Conservation (phyloP, 2,888 invertebrate genomes). For the Pseudolycoriella hygida region DNA sequence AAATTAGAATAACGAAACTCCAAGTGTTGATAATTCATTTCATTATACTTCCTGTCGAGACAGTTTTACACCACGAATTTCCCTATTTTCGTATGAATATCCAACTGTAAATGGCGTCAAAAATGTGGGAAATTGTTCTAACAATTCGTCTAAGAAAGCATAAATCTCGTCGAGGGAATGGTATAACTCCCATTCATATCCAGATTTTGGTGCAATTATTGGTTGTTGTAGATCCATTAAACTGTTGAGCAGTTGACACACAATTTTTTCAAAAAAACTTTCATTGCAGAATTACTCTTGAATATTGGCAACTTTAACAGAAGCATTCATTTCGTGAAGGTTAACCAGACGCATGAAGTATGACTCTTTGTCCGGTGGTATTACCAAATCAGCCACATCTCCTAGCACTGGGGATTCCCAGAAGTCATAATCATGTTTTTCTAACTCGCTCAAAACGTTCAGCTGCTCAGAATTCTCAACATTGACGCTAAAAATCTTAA, state of each 20-base stretch:
- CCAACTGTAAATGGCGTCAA: conserved; percentile 30
- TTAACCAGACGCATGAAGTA: conserved; percentile 18
- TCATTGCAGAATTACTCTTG: conserved; percentile 17
- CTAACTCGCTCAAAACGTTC: conserved; percentile 16
- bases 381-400: conserved; percentile 32
- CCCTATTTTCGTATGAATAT: conserved; percentile 29
- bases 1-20: too few species aligned
- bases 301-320: conserved; percentile 21
- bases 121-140: conserved; percentile 24
- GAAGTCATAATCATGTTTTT: conserved; percentile 11
- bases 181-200: conserved; percentile 16
- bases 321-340: conserved; percentile 13
- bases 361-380: conserved; percentile 19
- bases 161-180: conserved; percentile 25
- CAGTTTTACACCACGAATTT: conserved; percentile 24
- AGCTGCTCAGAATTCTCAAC: conserved; percentile 33
- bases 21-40: too few species aligned
- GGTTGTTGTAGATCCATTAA: conserved; percentile 15
- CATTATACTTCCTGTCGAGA: conserved; percentile 8
- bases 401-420: conserved; percentile 11
- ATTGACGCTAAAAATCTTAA: conserved; percentile 20
- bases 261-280: background rate
- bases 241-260: conserved; percentile 13
- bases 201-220: conserved; percentile 14
- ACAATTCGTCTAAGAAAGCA: conserved; percentile 31